These are phyloP conservation scores for Pipistrellus kuhlii DNA, from an alignment of 2,797 vertebrate species.

Conservation along the genomic window DNA sequence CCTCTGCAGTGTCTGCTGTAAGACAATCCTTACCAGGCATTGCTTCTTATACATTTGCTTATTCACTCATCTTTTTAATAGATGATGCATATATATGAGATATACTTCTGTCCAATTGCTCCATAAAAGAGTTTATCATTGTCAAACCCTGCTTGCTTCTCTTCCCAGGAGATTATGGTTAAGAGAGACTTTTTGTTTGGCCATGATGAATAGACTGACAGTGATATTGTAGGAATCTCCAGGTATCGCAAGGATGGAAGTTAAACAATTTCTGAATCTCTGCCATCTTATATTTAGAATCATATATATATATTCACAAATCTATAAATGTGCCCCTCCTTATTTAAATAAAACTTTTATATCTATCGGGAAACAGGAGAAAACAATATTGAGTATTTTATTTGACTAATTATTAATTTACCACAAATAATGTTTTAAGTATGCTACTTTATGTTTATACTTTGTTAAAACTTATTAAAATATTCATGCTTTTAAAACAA, in stretches of 20 bases:
- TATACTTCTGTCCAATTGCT: conserved; percentile 42
- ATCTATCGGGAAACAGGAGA: background rate
- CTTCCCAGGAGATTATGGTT: conserved; percentile 35
- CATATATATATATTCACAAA: background rate
- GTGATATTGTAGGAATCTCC: conserved; percentile 7
- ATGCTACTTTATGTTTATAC: background rate
- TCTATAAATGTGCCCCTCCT: background rate
- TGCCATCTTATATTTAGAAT: background rate
- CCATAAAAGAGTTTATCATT: conserved; percentile 36
- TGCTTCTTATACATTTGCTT: conserved; percentile 69
- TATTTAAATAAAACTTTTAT: background rate
- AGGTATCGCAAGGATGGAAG: conserved; percentile 31
- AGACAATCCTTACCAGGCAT: conserved; percentile 53
- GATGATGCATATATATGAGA: conserved; percentile 60
- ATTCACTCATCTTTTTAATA: background rate
- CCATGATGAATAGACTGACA: conserved; percentile 38
- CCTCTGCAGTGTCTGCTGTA: background rate
- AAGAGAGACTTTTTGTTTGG: conserved; percentile 52
- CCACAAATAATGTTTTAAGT: background rate
- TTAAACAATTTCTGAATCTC: conserved; percentile 67
- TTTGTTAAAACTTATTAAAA: background rate
- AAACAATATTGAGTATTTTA: background rate
- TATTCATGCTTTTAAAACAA: conserved; percentile 26
- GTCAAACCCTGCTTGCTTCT: conserved; percentile 64
- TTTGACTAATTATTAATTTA: background rate